Base-by-base conservation (phyloP, 2,113 vertebrate species). In the Oryzias curvinotus region DNA sequence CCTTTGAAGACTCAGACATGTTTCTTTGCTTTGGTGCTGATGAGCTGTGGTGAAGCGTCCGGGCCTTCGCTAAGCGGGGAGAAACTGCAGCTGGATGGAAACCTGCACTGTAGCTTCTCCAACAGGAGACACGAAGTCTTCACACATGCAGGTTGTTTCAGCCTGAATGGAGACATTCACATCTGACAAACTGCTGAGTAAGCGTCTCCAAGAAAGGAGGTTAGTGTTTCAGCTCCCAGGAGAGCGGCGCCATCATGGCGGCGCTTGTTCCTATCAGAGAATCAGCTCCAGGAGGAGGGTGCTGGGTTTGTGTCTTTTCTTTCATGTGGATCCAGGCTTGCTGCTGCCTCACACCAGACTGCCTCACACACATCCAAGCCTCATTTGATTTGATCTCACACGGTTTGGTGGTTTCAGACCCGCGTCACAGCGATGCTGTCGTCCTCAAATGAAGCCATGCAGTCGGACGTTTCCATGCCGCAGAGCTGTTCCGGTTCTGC, bases 341-440 rank as follows among this genome's bases (percentile, higher is more conserved):
- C 86, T 87, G 86, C 86, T 87, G 82, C 68, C 75, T 80, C 81
- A 86, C 82, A 90, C 82, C 77, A 85, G 78, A 82, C 84, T 88
- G 85, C 82, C 85, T 86, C 85, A 71, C 59, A 57, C 55, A 62
- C 44, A 58, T 52, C 57, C 58, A 36, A 52, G 61, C 69, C 69
- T 81, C 57, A 44, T 79, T 72, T 47, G 52, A 55, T 58, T 51
- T 73, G 46, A 23, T 59, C 28, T 46, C 63, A 63, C 18, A 62
- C 25, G 17, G 47, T 25, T 44, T 55, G 45, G 6, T 21, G 1
- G 21, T 50, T 57, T 70, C 62, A 61, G 49, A 62, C 42, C 10
- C 15, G 16, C 15, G 16, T 51, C 28, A 36, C 5, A 15, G 28
- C 17, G 21, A 23, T 23, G 21, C 21, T 23, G 21, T 23, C 52